Percentiles rank a stretch among this genome's conserved stretches.
These are phyloP conservation scores for Argynnis bischoffii DNA, from an alignment of 2,888 invertebrate species.

Conservation along the genomic window DNA sequence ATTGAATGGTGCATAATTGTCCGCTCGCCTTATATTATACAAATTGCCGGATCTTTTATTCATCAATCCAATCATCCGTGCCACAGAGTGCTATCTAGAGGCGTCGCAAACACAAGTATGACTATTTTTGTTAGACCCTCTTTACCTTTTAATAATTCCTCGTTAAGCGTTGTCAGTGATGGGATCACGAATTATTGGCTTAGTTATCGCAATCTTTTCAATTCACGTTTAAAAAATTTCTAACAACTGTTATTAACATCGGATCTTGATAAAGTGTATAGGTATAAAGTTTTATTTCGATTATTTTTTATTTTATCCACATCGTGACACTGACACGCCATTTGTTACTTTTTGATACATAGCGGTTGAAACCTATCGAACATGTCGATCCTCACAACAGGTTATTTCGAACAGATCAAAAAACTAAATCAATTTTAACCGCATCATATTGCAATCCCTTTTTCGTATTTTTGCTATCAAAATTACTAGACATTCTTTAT, in stretches of 20 bases:
- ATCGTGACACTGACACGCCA: conserved; percentile 30
- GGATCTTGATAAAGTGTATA: background rate
- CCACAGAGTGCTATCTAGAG: conserved; percentile 70
- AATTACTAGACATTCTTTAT: background rate
- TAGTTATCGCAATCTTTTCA: conserved; percentile 66
- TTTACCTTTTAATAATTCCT: conserved; percentile 40
- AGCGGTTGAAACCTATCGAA: conserved; percentile 59
- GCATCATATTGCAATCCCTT: conserved; percentile 41
- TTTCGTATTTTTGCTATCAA: background rate
- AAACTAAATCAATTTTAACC: conserved; percentile 48
- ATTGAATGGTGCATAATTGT: conserved; percentile 72
- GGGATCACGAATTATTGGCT: conserved; percentile 66
- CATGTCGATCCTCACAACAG: conserved; percentile 42
- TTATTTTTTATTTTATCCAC: conserved; percentile 20
- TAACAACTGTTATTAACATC: conserved; percentile 34
- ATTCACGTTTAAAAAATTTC: conserved; percentile 47
- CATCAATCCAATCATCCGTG: conserved; percentile 75
- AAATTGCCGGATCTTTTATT: conserved; percentile 80
- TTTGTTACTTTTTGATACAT: conserved; percentile 34
- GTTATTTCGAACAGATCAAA: conserved; percentile 37
- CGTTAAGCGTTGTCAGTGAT: conserved; percentile 50
- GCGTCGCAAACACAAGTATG: conserved; percentile 67
- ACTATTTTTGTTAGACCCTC: conserved; percentile 43
- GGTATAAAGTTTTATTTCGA: background rate
- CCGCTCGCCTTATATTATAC: conserved; percentile 63